phyloP scores from a whole-genome alignment of 2,113 vertebrate genomes.

The human (Homo sapiens) region GRCh38 chr2:18420001-18420500 shows the following conservation, averaged over 20 bases:
- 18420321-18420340: not conserved
- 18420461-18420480: not conserved
- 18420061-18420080: slow-evolving; percentile 10
- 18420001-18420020: not conserved
- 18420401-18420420: not conserved
- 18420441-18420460: not conserved
- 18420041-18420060: not conserved
- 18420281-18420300: not conserved
- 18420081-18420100: not conserved
- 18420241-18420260: not conserved
- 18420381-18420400: not conserved
- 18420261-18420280: not conserved
- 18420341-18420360: not conserved
- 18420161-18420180: not conserved
- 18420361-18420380: not conserved
- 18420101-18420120: not conserved
- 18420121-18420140: not conserved
- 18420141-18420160: not conserved
- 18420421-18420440: not conserved
- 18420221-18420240: not conserved
- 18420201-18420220: slow-evolving; percentile 9
- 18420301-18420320: not conserved
- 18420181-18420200: not conserved
- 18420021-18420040: not conserved
- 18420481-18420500: not conserved